These are phyloP conservation scores for Neosilurus hyrtlii DNA, from an alignment of 2,797 vertebrate genomes.

Conservation along the genomic window DNA sequence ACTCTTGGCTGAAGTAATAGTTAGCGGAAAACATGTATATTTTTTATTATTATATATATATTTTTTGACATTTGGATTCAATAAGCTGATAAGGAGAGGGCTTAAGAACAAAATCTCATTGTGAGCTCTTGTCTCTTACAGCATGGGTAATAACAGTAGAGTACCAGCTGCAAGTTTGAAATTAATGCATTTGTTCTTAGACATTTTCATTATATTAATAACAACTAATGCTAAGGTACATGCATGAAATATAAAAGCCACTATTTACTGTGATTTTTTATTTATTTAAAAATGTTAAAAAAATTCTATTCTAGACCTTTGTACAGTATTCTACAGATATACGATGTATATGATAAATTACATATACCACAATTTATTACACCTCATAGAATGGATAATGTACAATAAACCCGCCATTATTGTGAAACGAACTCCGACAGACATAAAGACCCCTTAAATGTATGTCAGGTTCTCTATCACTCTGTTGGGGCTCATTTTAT, in stretches of 20 bases:
- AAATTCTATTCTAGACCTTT: not conserved
- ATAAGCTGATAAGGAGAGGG: not conserved
- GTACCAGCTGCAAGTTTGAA: not conserved
- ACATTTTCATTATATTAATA: not conserved
- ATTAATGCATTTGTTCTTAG: not conserved
- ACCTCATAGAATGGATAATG: too few relatives aligned
- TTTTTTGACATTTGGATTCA: not conserved
- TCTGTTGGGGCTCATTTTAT: too few relatives aligned
- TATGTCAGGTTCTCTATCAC: too few relatives aligned
- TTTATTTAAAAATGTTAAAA: not conserved
- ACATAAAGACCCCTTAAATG: too few relatives aligned
- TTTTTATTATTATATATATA: not conserved
- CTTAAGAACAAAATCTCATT: conserved; percentile 8
- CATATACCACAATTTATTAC: not conserved
- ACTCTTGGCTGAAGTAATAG: not conserved
- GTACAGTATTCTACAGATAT: not conserved
- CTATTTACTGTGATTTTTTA: not conserved
- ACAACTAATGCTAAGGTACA: not conserved
- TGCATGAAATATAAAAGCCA: not conserved
- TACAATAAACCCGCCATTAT: too few relatives aligned
- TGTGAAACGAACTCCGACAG: too few relatives aligned
- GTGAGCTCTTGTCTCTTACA: conserved; percentile 1
- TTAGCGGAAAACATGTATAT: not conserved
- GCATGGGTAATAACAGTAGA: not conserved
- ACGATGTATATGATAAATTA: not conserved